Base-by-base conservation (phyloP, 2,797 vertebrate genomes). In the Phalanger gymnotis region DNA sequence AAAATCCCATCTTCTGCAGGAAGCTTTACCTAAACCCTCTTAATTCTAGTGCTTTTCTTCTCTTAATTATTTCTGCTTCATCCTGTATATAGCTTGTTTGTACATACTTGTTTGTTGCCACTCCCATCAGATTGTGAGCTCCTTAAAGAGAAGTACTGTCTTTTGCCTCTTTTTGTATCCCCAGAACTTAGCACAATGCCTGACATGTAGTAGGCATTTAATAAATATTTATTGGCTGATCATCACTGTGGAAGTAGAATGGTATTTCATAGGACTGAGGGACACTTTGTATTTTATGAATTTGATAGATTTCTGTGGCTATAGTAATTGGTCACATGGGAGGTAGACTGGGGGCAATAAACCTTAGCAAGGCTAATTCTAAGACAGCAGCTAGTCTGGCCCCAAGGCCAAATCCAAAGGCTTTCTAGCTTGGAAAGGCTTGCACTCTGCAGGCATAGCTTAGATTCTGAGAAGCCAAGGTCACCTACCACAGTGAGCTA, bases 331-430 rank as follows among this genome's bases (percentile, higher is more conserved):
- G n/a, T 40, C 66, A 40, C 66, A 73, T 73, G n/a, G 66, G 92
- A 22, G 66, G 90, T 93, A 51, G 95, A 95, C 90, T 52, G 90
- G 58, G 53, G 61, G 87, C 57, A 94, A 96, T 89, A 97, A 94
- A 25, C 58, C 54, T 30, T 55, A 53, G 53, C 40, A 57, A 54
- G 31, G 57, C 47, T 92, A 47, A 91, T 96, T 89, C 92, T 58
- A 92, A 51, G 73, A 94, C 25, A 54, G 90, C 34, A 90, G 30
- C 73, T 89, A 95, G 89, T 51, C n/a, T 40, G n/a, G 66, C n/a
- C 7, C n/a, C n/a, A 73, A 10, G 19, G 6, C n/a, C 66, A 73
- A 73, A 73, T 7, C 22, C 66, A 73, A 73, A 73, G 19, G 0
- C n/a, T 73, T 73, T 73, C n/a, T 73, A 40, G n/a, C 66, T 73